These are phyloP conservation scores for Arrhopalites spinosus DNA, from an alignment of 2,888 invertebrate species.

Conservation along the genomic window DNA sequence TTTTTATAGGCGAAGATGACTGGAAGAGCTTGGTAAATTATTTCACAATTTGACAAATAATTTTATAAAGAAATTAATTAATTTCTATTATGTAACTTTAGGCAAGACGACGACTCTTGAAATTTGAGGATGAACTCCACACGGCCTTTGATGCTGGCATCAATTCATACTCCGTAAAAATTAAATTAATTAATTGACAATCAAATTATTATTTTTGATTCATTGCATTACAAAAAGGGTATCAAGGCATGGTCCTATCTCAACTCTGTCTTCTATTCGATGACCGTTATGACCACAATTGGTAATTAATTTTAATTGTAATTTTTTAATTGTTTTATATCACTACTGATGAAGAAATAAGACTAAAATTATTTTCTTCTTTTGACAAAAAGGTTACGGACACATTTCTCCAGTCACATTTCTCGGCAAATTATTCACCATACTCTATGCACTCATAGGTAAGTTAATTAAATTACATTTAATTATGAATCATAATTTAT, in stretches of 20 bases:
- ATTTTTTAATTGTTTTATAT: too few relatives aligned
- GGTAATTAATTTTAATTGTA: slow-evolving; percentile 65
- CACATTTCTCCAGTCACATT: slow-evolving; percentile 90
- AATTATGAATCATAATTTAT: neutral
- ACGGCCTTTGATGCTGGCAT: slow-evolving; percentile 82
- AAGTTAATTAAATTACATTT: too few relatives aligned
- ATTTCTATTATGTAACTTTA: slow-evolving; percentile 80
- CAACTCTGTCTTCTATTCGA: slow-evolving; percentile 82
- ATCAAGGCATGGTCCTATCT: slow-evolving; percentile 85
- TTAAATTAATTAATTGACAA: too few relatives aligned
- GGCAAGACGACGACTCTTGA: slow-evolving; percentile 77
- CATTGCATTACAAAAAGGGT: too few relatives aligned
- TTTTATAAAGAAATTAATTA: too few relatives aligned
- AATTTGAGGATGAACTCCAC: slow-evolving; percentile 85
- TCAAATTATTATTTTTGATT: too few relatives aligned
- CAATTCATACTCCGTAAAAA: slow-evolving; percentile 73
- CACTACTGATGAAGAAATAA: too few relatives aligned
- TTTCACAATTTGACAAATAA: too few relatives aligned
- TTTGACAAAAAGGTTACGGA: slow-evolving; percentile 82
- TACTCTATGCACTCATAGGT: slow-evolving; percentile 91
- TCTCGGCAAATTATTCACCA: slow-evolving; percentile 80
- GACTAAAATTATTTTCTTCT: too few relatives aligned
- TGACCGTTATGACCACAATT: slow-evolving; percentile 86
- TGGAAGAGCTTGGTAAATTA: too few relatives aligned
- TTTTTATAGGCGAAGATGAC: too few relatives aligned